A percentile compares a stretch with the other conserved stretches of the same genome.
These are phyloP conservation scores for Dicyrtoma fusca DNA, from an alignment of 2,888 invertebrate species.

Conservation along the genomic window DNA sequence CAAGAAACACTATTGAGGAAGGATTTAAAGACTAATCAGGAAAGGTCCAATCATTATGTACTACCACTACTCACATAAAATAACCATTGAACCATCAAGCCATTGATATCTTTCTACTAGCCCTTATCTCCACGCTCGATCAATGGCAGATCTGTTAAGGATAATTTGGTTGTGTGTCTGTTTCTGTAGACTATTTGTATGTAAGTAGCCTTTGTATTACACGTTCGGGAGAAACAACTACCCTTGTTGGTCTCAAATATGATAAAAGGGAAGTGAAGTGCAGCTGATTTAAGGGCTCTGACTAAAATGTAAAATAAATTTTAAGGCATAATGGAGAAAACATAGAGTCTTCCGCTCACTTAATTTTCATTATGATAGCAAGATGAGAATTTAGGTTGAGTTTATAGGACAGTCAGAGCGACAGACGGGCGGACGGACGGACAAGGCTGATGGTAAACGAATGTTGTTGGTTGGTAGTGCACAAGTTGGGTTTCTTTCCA, in stretches of 20 bases:
- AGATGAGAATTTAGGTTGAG: background rate
- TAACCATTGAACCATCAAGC: background rate
- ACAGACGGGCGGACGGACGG: slow-evolving; percentile 1
- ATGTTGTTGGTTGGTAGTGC: background rate
- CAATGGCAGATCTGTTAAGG: no score
- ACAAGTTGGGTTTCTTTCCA: background rate
- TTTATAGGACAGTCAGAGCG: background rate
- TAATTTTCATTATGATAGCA: background rate
- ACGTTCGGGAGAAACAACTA: no score
- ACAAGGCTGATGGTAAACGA: background rate
- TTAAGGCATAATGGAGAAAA: background rate
- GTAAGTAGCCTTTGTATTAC: no score
- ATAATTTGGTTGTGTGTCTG: no score
- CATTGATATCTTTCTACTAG: background rate
- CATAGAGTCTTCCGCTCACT: background rate
- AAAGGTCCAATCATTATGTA: background rate
- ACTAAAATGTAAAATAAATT: background rate
- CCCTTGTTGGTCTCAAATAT: no score
- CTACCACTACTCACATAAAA: no score
- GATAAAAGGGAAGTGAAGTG: no score
- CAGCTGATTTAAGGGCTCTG: background rate
- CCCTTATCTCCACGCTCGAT: no score
- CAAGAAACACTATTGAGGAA: background rate
- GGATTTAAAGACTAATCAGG: slow-evolving; percentile 15
- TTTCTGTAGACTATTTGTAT: no score